Base-by-base conservation (phyloP, 2,888 invertebrate species). In the Xanthorhoe designata region DNA sequence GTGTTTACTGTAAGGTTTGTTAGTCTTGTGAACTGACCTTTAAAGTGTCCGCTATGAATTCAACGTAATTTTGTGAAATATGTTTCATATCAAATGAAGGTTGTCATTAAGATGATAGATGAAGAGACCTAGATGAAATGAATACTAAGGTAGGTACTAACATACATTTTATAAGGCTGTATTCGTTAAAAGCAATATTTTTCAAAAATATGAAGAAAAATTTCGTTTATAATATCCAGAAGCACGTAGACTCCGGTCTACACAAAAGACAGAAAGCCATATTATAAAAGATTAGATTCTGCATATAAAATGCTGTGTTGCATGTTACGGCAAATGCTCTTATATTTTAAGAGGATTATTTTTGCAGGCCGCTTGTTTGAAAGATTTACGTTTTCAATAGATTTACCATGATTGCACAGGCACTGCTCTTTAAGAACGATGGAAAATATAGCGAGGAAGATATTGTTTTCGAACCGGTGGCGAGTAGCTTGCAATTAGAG, bases 281-380 rank as follows among this genome's bases (percentile, higher is more conserved):
- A 69, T 66, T 63, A 61, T 53, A 53, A 65, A 61, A 69, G 56
- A 69, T 69, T 66, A 69, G 69, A 69, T 66, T 69, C 61, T 69
- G 69, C 66, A 66, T 66, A 69, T 63, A 66, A 66, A 66, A 66
- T 64, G 66, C 57, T 66, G 60, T 61, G 58, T 69, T 60, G 62
- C 62, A 51, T 47, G 56, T 52, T 51, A 69, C 63, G 56, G 57
- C 17, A 60, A 64, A 64, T 47, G 49, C 18, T 63, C 42, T 54
- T 63, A 64, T 57, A 63, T 17, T 52, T 52, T 56, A 62, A 59
- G 50, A 55, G 50, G 52, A 67, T 63, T 56, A 67, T 60, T 38
- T 56, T 54, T 57, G 19, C 51, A 45, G 56, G 17, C 32, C 7
- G 55, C 18, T 24, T 18, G 19, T 32, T 56, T 61, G 29, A 57